These are phyloP conservation scores for Aphis gossypii DNA, from an alignment of 1,140 invertebrate species.

Conservation along the genomic window DNA sequence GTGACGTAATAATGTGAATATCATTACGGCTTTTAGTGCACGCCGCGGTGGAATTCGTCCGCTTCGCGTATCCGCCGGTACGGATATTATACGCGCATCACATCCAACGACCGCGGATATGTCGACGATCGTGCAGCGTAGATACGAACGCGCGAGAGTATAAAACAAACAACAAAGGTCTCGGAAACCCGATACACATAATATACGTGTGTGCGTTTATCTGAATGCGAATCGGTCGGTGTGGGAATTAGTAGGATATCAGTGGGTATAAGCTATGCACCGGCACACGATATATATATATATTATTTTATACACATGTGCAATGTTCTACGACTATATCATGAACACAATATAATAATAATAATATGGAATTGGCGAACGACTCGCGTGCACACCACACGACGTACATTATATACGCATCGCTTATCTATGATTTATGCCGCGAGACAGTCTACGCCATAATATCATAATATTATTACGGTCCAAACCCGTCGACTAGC, in stretches of 20 bases:
- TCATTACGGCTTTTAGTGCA: neutral
- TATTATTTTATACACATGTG: neutral
- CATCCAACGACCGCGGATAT: neutral
- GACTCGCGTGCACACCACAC: neutral
- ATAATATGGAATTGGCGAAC: neutral
- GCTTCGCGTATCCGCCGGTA: neutral
- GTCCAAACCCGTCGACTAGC: neutral
- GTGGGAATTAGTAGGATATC: neutral
- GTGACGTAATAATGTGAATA: too few species aligned
- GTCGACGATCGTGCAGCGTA: neutral
- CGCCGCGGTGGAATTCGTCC: neutral
- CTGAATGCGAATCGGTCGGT: neutral
- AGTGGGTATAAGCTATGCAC: neutral
- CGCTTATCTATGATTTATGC: neutral
- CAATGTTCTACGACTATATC: neutral
- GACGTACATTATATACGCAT: neutral
- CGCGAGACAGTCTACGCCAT: neutral
- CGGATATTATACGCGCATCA: neutral
- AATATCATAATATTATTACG: neutral
- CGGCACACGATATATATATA: neutral
- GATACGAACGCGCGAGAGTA: neutral
- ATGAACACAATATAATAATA: neutral
- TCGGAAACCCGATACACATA: neutral
- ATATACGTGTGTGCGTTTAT: neutral
- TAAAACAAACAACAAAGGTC: neutral